phyloP scores from a whole-genome alignment of 2,888 invertebrate genomes.

The Pyrrhosoma nymphula region DNA sequence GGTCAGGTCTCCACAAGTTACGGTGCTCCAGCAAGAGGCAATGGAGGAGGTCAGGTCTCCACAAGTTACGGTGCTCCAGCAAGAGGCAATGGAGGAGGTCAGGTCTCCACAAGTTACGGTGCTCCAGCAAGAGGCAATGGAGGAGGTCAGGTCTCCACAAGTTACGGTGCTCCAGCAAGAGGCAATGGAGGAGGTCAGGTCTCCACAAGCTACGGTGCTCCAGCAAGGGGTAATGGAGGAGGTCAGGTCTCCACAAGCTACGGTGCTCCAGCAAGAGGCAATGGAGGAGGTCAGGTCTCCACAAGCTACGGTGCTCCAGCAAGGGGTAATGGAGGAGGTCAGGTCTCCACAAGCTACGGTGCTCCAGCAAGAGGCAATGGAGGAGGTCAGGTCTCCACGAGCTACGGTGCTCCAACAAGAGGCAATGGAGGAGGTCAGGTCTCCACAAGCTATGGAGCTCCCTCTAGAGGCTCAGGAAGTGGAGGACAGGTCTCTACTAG shows the following conservation, averaged over 20 bases:
- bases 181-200: slow-evolving; percentile 72
- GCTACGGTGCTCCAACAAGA: slow-evolving; percentile 72
- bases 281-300: slow-evolving; percentile 8
- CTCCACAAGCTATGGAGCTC: slow-evolving; percentile 75
- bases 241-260: not conserved
- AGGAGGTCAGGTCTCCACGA: slow-evolving; percentile 73
- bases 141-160: slow-evolving; percentile 71
- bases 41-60: slow-evolving; percentile 73
- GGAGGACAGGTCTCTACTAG: slow-evolving; percentile 73
- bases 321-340: slow-evolving; percentile 70
- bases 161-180: slow-evolving; percentile 65
- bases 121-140: slow-evolving; percentile 66
- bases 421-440: slow-evolving; percentile 72
- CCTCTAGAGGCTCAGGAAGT: slow-evolving; percentile 72
- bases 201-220: slow-evolving; percentile 72
- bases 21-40: slow-evolving; percentile 65
- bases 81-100: not conserved
- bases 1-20: slow-evolving; percentile 75
- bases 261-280: slow-evolving; percentile 7
- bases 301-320: slow-evolving; percentile 74
- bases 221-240: not conserved
- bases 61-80: slow-evolving; percentile 71
- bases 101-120: slow-evolving; percentile 68
- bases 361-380: slow-evolving; percentile 15
- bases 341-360: not conserved